Evolutionary conservation across 2,888 invertebrate genomes (phyloP), one percentile per base, ranked within the genome.

Genomic region (Phania funesta): DNA sequence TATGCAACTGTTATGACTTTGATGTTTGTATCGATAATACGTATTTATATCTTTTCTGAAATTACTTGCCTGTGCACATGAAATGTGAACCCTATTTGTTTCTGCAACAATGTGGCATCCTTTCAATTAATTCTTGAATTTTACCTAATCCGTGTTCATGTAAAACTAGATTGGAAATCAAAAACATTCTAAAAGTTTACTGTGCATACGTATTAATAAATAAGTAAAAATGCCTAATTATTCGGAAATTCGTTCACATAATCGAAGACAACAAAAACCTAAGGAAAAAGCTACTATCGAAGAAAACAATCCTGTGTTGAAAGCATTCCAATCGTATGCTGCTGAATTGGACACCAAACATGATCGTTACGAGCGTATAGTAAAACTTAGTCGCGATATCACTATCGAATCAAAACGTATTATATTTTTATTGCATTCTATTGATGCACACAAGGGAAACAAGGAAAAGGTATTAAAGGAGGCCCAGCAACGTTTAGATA

Each of bases 401-500:
- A 97, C 97, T 0, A 96, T 97, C 84, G 97, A 97, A 87, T 96
- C 97, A 90, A 98, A 98, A 89, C 92, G 97, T 79, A 95, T 96
- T 5, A 98, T 98, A 85, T 98, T 97, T 89, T 90, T 96, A 11
- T 91, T 98, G 20, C 98, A 98, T 89, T 95, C 95, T 35, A 92
- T 94, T 64, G 93, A 93, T 85, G 86, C 82, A 74, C 92, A 93
- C 29, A 93, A 94, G 70, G 92, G 92, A 24, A 93, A 94, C 84
- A 91, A 91, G 64, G 91, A 92, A 0, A 87, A 90, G 3, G 91
- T 94, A 9, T 87, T 95, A 9, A 86, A 90, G 2, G 94, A 95
- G 87, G 96, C 96, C 0, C 92, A 94, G 83, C 91, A 92, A 20
- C 93, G 96, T 41, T 89, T 98, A 0, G 91, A 92, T 46, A 93